Evolutionary conservation across 2,888 invertebrate species (phyloP).

Genomic region (Nasonovia ribisnigri): DNA sequence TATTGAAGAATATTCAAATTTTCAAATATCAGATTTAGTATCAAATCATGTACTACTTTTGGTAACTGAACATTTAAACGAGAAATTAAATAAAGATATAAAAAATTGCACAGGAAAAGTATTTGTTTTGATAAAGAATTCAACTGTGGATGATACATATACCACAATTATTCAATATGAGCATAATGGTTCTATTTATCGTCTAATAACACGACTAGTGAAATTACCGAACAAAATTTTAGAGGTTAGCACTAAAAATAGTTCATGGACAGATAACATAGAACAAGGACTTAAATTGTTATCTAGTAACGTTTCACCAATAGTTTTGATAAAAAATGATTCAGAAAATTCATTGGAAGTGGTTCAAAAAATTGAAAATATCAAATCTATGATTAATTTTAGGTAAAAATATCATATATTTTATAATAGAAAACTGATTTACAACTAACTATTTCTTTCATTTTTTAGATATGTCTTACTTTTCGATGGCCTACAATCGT

Average conservation of each 20-base stretch:
- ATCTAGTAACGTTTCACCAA: conserved; percentile 39
- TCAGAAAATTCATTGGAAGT: conserved; percentile 11
- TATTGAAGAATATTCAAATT: conserved; percentile 48
- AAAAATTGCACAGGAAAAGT: conserved; percentile 37
- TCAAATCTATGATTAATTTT: conserved; percentile 11
- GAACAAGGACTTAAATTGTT: conserved; percentile 38
- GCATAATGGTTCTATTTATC: conserved; percentile 35
- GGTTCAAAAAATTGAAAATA: conserved; percentile 41
- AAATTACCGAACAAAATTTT: conserved; percentile 52
- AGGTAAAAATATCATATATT: background rate
- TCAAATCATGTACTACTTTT: conserved; percentile 36
- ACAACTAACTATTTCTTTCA: background rate
- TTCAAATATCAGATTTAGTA: conserved; percentile 2
- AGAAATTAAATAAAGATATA: conserved; percentile 37
- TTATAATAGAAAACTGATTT: background rate
- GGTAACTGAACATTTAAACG: conserved; percentile 36
- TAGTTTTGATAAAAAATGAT: conserved; percentile 48
- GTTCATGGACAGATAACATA: conserved; percentile 32
- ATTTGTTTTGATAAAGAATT: conserved; percentile 47
- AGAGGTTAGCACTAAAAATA: conserved; percentile 43
- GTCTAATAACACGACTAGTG: conserved; percentile 27
- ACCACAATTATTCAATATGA: conserved; percentile 41
- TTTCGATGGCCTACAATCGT: background rate
- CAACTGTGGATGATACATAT: conserved; percentile 4
- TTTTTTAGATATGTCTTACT: conserved; percentile 45